Evolutionary conservation across 1,140 invertebrate species (phyloP).

Genomic region (Calliphora vicina): DNA sequence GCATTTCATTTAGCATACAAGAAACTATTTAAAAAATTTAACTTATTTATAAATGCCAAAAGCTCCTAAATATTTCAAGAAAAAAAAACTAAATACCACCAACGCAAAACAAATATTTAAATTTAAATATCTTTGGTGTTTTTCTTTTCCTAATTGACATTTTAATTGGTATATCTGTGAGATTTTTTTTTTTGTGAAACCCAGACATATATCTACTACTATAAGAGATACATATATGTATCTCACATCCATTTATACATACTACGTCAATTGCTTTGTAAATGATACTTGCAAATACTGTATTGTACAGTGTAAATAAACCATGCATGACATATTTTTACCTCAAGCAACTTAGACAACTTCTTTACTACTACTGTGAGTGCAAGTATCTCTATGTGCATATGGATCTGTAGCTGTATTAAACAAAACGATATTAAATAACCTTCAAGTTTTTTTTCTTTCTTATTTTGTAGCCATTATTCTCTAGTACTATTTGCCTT

Average conservation of each 20-base stretch:
- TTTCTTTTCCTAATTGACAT: background rate
- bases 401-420: too few species aligned
- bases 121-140: background rate
- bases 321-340: constrained; percentile 1
- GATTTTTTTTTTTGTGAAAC: background rate
- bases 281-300: background rate
- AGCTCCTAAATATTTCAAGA: too few species aligned
- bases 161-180: background rate
- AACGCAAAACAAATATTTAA: background rate
- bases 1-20: too few species aligned
- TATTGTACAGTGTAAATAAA: background rate
- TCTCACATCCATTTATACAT: too few species aligned
- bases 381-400: too few species aligned
- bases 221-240: background rate
- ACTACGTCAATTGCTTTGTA: constrained; percentile 7
- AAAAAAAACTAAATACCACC: too few species aligned
- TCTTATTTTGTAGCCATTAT: background rate
- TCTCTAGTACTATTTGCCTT: background rate
- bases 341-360: background rate
- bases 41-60: too few species aligned
- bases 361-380: background rate
- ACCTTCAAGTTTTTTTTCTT: background rate
- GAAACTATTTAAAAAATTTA: too few species aligned
- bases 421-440: background rate
- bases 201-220: too few species aligned